These are phyloP conservation scores for Pelobates cultripes DNA, from an alignment of 2,797 vertebrate species.

Conservation along the genomic window DNA sequence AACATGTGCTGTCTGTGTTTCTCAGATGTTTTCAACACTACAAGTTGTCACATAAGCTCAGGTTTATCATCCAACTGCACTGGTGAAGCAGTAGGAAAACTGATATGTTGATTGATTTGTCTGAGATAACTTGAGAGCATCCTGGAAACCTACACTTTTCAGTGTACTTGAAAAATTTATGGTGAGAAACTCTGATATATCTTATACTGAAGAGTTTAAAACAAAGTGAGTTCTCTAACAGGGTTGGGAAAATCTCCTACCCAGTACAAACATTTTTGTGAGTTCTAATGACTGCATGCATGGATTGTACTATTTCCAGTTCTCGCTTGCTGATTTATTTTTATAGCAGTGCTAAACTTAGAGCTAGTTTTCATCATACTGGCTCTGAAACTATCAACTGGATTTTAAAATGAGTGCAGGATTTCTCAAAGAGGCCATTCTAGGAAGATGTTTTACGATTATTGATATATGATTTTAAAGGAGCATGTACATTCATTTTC, in stretches of 20 bases:
- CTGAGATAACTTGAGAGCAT: no score
- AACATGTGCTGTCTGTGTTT: no score
- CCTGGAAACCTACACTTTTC: no score
- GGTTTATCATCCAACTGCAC: no score
- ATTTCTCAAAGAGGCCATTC: not conserved
- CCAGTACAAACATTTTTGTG: constrained; percentile 16
- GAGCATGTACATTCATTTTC: not conserved
- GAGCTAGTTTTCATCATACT: constrained; percentile 40
- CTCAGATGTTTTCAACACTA: no score
- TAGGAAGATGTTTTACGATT: not conserved
- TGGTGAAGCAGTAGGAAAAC: no score
- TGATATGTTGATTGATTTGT: no score
- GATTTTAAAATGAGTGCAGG: constrained; percentile 16
- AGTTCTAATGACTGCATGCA: constrained; percentile 28
- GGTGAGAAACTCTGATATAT: no score
- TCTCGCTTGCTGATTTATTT: constrained; percentile 48
- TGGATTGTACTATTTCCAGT: constrained; percentile 48
- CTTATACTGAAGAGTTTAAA: not conserved
- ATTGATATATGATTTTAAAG: not conserved
- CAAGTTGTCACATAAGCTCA: no score
- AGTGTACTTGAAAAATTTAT: no score
- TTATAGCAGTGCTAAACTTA: constrained; percentile 45
- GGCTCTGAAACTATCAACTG: constrained; percentile 14
- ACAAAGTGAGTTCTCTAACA: not conserved
- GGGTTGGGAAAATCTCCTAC: constrained; percentile 6